Evolutionary conservation across 2,113 vertebrate genomes (phyloP).

Genomic region (Canis aureus): DNA sequence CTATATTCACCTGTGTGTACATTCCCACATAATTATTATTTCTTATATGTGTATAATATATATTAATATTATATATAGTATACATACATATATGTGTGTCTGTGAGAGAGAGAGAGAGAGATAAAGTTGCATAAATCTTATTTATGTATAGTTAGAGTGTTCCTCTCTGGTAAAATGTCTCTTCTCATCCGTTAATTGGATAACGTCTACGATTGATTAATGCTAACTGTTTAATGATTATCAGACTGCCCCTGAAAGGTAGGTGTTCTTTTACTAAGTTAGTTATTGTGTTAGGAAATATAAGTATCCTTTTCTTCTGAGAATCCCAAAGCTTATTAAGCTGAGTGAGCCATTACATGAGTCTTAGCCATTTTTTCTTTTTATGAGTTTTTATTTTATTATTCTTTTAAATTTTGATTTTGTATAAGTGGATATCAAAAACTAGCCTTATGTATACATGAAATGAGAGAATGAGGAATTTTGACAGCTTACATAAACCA

Average conservation of each 20-base stretch:
- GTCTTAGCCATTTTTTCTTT: background rate
- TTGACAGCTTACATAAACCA: conserved; percentile 34
- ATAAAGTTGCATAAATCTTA: background rate
- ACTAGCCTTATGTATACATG: background rate
- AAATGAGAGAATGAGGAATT: background rate
- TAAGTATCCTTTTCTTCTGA: background rate
- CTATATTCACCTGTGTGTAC: background rate
- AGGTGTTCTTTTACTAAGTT: background rate
- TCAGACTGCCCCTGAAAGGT: background rate
- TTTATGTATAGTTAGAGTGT: background rate
- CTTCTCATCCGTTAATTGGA: background rate
- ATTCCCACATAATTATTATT: background rate
- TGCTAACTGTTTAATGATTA: background rate
- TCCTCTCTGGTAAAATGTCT: background rate
- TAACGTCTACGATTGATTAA: background rate
- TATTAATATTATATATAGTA: background rate
- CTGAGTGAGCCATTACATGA: background rate
- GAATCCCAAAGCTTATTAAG: background rate
- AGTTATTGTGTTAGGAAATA: background rate
- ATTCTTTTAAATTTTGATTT: conserved; percentile 42
- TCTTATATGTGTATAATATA: background rate
- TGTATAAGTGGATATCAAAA: conserved; percentile 19
- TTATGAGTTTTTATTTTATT: conserved; percentile 8
- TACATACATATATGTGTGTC: background rate
- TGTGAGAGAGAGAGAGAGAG: no score